Conservation (phyloP, 2,113 vertebrate species). For the Penelope pileata region DNA sequence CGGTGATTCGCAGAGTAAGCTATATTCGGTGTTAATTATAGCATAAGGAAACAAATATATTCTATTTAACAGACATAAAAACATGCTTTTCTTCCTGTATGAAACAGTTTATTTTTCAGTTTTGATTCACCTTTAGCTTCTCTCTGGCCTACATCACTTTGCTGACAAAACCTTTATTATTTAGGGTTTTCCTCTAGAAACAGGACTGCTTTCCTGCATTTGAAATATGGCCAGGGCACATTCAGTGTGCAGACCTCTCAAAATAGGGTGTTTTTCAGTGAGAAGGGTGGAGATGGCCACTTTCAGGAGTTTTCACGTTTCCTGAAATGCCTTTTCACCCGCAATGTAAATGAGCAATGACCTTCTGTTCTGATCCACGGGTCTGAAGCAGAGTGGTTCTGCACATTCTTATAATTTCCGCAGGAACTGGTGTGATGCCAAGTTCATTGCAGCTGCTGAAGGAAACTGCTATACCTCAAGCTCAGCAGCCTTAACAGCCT, state of each 20-base stretch:
- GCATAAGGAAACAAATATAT: neutral
- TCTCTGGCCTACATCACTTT: neutral
- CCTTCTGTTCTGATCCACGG: slow-evolving; percentile 35
- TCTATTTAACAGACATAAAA: neutral
- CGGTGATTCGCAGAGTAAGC: neutral
- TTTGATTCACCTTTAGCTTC: neutral
- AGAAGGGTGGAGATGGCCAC: neutral
- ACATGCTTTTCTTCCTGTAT: neutral
- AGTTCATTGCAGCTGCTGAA: slow-evolving; percentile 35
- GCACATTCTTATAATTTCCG: slow-evolving; percentile 2
- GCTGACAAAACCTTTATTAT: slow-evolving; percentile 19
- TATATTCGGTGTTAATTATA: neutral
- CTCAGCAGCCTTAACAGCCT: slow-evolving; percentile 21
- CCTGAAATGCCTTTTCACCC: slow-evolving; percentile 43
- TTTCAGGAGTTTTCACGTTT: neutral
- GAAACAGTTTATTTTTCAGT: neutral
- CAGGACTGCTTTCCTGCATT: neutral
- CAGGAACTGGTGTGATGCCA: slow-evolving; percentile 41
- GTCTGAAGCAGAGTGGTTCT: neutral
- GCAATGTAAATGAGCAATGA: neutral
- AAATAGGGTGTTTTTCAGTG: neutral
- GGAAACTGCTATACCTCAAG: slow-evolving; percentile 23
- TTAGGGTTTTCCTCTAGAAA: slow-evolving; percentile 19
- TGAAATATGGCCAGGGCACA: neutral
- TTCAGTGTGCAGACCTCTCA: neutral